phyloP scores from a whole-genome alignment of 2,888 invertebrate species.

The Lampropteryx suffumata region DNA sequence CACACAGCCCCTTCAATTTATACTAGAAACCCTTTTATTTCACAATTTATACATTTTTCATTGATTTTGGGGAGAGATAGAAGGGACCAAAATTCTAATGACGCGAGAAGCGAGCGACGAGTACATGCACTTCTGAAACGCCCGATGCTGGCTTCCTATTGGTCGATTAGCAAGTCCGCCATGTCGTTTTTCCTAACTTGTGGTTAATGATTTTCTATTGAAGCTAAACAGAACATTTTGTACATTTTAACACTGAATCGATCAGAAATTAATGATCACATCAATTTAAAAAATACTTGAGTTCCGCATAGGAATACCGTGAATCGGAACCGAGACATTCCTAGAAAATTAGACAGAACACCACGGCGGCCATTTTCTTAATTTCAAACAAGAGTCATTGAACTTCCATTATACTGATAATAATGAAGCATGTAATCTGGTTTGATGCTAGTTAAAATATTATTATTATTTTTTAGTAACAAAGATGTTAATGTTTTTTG shows the following conservation, averaged over 20 bases:
- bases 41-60: slow-evolving; percentile 49
- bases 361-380: slow-evolving; percentile 53
- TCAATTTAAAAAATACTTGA: slow-evolving; percentile 4
- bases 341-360: slow-evolving; percentile 32
- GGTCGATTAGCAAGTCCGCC: slow-evolving; percentile 86
- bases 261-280: slow-evolving; percentile 1
- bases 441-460: no score
- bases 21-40: slow-evolving; percentile 49
- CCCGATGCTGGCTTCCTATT: slow-evolving; percentile 87
- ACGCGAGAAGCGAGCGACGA: slow-evolving; percentile 86
- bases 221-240: background rate
- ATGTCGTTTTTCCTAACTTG: slow-evolving; percentile 80
- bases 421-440: no score
- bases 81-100: slow-evolving; percentile 86
- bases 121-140: slow-evolving; percentile 86
- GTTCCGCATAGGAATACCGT: slow-evolving; percentile 21
- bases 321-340: slow-evolving; percentile 20
- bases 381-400: slow-evolving; percentile 41
- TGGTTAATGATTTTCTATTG: slow-evolving; percentile 54
- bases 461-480: no score
- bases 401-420: slow-evolving; percentile 3
- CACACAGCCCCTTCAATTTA: slow-evolving; percentile 46
- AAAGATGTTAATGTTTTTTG: no score
- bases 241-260: slow-evolving; percentile 1
- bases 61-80: slow-evolving; percentile 69